Percentiles rank a stretch among this genome's conserved stretches.
Evolutionary conservation across 2,888 invertebrate genomes (phyloP).

Genomic region (Tipula vernalis): DNA sequence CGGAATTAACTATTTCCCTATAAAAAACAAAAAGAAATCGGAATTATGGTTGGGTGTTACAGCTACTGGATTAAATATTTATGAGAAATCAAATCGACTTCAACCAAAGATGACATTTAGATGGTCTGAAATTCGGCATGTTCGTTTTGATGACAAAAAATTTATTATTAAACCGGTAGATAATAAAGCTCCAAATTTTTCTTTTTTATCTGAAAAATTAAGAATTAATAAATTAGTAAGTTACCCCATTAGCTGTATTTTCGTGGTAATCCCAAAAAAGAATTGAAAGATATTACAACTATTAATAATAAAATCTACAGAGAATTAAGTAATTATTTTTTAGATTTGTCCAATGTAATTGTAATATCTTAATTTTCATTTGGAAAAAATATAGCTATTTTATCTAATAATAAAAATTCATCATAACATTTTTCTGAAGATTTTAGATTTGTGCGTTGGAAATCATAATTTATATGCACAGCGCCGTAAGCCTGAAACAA

Average conservation of each 20-base stretch:
- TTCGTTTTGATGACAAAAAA: constrained; percentile 95
- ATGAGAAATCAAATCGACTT: constrained; percentile 87
- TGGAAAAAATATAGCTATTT: constrained; percentile 27
- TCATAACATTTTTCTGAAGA: constrained; percentile 40
- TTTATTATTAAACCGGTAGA: constrained; percentile 95
- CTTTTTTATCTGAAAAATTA: constrained; percentile 89
- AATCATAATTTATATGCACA: constrained; percentile 97
- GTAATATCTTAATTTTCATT: no score
- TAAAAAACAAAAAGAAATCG: constrained; percentile 93
- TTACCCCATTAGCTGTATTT: no score
- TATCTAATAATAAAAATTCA: not conserved
- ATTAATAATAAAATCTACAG: no score
- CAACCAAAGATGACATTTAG: constrained; percentile 95
- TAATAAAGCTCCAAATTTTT: constrained; percentile 86
- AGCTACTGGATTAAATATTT: constrained; percentile 85
- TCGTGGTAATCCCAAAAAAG: no score
- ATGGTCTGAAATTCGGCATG: constrained; percentile 97
- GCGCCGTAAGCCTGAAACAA: constrained; percentile 88
- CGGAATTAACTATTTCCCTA: constrained; percentile 92
- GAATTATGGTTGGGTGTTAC: constrained; percentile 91
- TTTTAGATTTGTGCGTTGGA: constrained; percentile 92
- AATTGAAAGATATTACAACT: no score
- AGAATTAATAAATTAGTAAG: constrained; percentile 85
- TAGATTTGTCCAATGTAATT: no score
- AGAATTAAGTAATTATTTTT: no score